phyloP scores from a whole-genome alignment of 2,888 invertebrate genomes.

The Tuberolachnus salignus region DNA sequence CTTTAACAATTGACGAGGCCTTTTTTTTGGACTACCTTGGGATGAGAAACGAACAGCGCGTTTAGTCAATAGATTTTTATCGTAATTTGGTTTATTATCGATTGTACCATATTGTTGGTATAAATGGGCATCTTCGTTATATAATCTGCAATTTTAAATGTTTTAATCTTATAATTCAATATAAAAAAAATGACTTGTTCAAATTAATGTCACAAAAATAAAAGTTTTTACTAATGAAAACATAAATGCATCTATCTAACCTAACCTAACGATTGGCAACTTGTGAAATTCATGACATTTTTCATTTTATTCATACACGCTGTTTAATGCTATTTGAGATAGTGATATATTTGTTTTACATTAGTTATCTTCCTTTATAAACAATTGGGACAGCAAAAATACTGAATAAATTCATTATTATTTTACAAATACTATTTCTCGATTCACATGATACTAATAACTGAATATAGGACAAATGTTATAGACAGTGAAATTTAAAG shows the following conservation, averaged over 20 bases:
- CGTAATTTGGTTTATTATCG: constrained; percentile 40
- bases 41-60: constrained; percentile 82
- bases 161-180: neutral
- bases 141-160: constrained; percentile 29
- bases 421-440: too few species aligned
- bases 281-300: too few species aligned
- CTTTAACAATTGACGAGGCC: constrained; percentile 37
- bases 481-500: too few species aligned
- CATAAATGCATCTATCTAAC: too few species aligned
- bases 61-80: constrained; percentile 76
- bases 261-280: too few species aligned
- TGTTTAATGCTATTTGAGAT: too few species aligned
- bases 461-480: too few species aligned
- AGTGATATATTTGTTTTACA: too few species aligned
- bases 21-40: constrained; percentile 62
- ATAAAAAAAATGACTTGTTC: neutral
- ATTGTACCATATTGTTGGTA: constrained; percentile 44
- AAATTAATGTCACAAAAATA: neutral
- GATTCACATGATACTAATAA: too few species aligned
- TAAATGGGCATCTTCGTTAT: constrained; percentile 50
- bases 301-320: too few species aligned
- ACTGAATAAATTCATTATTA: neutral
- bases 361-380: neutral
- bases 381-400: neutral
- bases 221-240: too few species aligned